Evolutionary conservation across 2,888 invertebrate species (phyloP), one percentile per base, ranked within the genome.

Genomic region (Drosophila subquinaria): DNA sequence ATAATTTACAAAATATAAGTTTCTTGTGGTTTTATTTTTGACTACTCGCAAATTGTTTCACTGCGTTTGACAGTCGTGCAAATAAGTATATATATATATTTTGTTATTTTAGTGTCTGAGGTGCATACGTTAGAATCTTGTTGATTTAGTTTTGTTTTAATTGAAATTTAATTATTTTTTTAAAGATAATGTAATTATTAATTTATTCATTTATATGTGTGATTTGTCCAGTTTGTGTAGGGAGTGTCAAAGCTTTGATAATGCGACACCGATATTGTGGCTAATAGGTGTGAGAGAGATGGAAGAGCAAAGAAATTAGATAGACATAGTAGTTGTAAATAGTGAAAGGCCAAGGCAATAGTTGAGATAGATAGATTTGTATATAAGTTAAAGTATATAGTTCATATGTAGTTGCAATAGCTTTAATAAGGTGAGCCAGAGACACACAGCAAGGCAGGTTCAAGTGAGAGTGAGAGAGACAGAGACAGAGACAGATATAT

Each of bases 171-270:
- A 43, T 64, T 75, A 67, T 53, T 38, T 70, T 38, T 70, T 53
- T 53, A 62, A 65, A 47, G 23, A 53, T 60, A 53, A 47, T 59
- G 20, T n/a, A n/a, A n/a, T n/a, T n/a, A 33, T 42, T 10, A 11
- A 36, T 8, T 33, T 36, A 35, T 40, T 73, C 69, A 50, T 81
- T 86, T 88, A 36, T 40, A 20, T 84, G 88, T 92, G 65, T 70
- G 77, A 75, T 90, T 83, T 88, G 89, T 92, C 92, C 92, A 92
- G 90, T 82, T 82, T 72, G 92, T 90, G 91, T 92, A 85, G 71
- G 91, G 89, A 77, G 91, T 90, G 89, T 93, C 93, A 89, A 93
- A 90, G 90, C 92, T 93, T 92, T 93, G 92, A 82, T 92, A 92
- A 89, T 92, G 92, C 86, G 92, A 92, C 91, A 92, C 91, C 90